Percentiles rank a stretch among this genome's conserved stretches.
These are phyloP conservation scores for Laticauda laticaudata DNA, from an alignment of 2,113 vertebrate species.

Conservation along the genomic window DNA sequence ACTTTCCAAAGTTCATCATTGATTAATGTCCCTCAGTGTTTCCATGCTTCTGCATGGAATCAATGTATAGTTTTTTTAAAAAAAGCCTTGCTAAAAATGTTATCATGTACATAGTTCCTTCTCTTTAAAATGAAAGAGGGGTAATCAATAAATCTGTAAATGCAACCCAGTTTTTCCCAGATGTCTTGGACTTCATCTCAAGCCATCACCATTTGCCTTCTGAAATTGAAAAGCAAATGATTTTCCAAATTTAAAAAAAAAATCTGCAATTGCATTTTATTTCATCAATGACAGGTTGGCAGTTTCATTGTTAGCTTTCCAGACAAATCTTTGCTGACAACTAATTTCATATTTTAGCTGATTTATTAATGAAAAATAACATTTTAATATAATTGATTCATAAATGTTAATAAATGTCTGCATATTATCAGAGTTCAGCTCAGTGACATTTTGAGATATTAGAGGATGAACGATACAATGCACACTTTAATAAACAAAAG, in stretches of 20 bases:
- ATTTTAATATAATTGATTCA: neutral
- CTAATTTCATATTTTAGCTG: neutral
- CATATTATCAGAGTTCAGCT: neutral
- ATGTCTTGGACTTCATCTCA: neutral
- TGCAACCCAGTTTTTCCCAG: neutral
- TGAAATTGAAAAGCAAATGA: neutral
- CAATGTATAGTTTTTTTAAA: neutral
- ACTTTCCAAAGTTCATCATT: neutral
- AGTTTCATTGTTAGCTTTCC: neutral
- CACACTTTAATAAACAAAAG: conserved; percentile 1
- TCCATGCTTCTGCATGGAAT: neutral
- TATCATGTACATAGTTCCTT: neutral
- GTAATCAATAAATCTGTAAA: neutral
- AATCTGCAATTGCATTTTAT: neutral
- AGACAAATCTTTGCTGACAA: neutral
- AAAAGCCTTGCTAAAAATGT: neutral
- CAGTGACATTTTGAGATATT: neutral
- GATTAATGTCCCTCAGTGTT: neutral
- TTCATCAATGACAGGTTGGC: neutral
- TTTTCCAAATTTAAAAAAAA: neutral
- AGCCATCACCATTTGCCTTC: neutral
- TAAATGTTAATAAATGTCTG: neutral
- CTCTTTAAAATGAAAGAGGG: neutral
- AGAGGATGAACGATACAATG: neutral
- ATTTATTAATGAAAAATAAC: neutral